These are phyloP conservation scores for Darevskia mixta DNA, from an alignment of 2,797 vertebrate species.

Conservation along the genomic window DNA sequence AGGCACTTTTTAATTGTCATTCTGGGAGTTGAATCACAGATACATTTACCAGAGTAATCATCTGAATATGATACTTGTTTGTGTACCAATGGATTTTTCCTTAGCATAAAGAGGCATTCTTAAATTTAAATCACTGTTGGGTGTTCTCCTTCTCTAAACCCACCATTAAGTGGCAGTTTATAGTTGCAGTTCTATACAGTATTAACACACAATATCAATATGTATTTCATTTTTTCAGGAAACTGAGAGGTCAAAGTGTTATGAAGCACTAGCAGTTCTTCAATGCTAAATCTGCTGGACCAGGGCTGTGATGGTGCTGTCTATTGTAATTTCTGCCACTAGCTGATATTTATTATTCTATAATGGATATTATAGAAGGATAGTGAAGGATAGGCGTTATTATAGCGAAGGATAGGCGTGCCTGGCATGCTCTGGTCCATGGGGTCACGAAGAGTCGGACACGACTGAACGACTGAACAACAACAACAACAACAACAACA, in stretches of 20 bases:
- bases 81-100: constrained; percentile 49
- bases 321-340: not conserved
- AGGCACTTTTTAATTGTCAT: constrained; percentile 57
- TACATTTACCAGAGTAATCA: constrained; percentile 44
- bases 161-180: not conserved
- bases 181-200: not conserved
- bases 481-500: too few relatives aligned
- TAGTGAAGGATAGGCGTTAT: too few relatives aligned
- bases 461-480: too few relatives aligned
- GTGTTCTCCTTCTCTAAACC: constrained; percentile 40
- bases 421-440: too few relatives aligned
- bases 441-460: too few relatives aligned
- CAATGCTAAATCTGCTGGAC: not conserved
- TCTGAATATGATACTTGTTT: constrained; percentile 52
- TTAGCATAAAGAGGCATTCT: constrained; percentile 40
- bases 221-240: not conserved
- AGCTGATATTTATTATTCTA: not conserved
- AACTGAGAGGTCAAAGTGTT: not conserved
- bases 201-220: not conserved
- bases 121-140: constrained; percentile 1
- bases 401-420: too few relatives aligned
- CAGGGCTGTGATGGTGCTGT: not conserved
- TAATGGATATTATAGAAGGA: too few relatives aligned
- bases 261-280: not conserved
- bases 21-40: constrained; percentile 50